These are phyloP conservation scores for Osmoderma eremita DNA, from an alignment of 2,888 invertebrate species.

Conservation along the genomic window DNA sequence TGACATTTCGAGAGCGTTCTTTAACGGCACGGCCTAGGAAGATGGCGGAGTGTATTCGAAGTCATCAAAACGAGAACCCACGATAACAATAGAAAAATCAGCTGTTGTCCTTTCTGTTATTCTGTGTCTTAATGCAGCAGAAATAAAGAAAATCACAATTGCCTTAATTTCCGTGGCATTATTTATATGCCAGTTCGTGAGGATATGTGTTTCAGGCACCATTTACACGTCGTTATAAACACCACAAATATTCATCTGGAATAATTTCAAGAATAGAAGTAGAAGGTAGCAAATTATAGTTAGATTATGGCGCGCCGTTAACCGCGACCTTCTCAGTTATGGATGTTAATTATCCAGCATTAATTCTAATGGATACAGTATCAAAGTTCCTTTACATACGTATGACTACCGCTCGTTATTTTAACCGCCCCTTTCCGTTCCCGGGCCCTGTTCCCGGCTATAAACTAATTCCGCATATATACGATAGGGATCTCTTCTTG, in stretches of 20 bases:
- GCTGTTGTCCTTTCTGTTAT: too few relatives aligned
- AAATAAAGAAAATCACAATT: too few relatives aligned
- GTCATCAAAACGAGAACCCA: too few relatives aligned
- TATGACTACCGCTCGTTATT: conserved; percentile 37
- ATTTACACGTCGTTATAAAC: background rate
- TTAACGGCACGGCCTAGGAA: too few relatives aligned
- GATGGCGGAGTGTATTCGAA: too few relatives aligned
- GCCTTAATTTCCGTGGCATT: too few relatives aligned
- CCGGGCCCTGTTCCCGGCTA: conserved; percentile 41
- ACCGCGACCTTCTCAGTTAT: conserved; percentile 28
- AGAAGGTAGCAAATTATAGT: conserved; percentile 12
- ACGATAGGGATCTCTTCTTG: conserved; percentile 49
- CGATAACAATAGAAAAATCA: too few relatives aligned
- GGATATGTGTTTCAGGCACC: too few relatives aligned
- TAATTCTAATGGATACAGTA: conserved; percentile 40
- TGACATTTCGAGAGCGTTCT: too few relatives aligned
- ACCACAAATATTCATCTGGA: background rate
- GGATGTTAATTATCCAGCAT: conserved; percentile 39
- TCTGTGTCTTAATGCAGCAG: too few relatives aligned
- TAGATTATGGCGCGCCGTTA: conserved; percentile 13
- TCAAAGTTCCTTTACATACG: conserved; percentile 41
- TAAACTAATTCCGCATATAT: conserved; percentile 52
- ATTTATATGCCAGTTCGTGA: too few relatives aligned
- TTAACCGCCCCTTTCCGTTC: conserved; percentile 37
- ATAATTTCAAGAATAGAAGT: conserved; percentile 9